Conservation (phyloP, 2,113 vertebrate genomes). For the Sialia sialis region DNA sequence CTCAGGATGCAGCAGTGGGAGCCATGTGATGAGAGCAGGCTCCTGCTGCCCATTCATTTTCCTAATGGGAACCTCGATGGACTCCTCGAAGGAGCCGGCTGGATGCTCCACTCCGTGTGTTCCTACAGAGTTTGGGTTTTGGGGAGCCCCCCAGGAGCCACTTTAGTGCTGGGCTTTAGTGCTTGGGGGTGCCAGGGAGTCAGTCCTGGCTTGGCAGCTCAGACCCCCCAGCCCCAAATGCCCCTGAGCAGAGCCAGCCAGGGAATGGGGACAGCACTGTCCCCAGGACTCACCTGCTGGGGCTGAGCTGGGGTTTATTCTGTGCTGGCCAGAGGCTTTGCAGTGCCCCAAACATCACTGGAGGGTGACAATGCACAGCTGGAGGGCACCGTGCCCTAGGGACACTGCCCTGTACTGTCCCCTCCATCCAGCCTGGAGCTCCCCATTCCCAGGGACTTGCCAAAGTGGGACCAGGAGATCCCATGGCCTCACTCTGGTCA, state of each 20-base stretch:
- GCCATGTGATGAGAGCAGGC: not conserved
- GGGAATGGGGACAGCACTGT: not conserved
- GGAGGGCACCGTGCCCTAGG: not conserved
- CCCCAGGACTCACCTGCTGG: accelerated
- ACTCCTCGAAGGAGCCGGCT: not conserved
- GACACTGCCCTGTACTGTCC: not conserved
- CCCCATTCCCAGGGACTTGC: not conserved
- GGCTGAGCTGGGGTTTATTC: not conserved
- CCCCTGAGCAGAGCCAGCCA: not conserved
- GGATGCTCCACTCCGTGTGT: accelerated
- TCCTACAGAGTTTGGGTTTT: accelerated
- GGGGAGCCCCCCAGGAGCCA: accelerated
- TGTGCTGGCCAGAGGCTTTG: not conserved
- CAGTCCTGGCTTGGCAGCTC: not conserved
- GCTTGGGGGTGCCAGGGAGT: not conserved
- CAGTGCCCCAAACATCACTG: not conserved
- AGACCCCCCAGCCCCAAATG: not conserved
- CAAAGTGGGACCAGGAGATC: not conserved
- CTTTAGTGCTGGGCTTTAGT: not conserved
- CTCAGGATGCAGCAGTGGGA: not conserved
- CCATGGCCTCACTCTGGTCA: not conserved
- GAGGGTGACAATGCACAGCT: not conserved
- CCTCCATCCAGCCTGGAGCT: not conserved
- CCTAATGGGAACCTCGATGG: not conserved
- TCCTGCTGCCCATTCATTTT: not conserved